These are phyloP conservation scores for Heliconius hortense DNA, from an alignment of 2,888 invertebrate species.

Conservation along the genomic window DNA sequence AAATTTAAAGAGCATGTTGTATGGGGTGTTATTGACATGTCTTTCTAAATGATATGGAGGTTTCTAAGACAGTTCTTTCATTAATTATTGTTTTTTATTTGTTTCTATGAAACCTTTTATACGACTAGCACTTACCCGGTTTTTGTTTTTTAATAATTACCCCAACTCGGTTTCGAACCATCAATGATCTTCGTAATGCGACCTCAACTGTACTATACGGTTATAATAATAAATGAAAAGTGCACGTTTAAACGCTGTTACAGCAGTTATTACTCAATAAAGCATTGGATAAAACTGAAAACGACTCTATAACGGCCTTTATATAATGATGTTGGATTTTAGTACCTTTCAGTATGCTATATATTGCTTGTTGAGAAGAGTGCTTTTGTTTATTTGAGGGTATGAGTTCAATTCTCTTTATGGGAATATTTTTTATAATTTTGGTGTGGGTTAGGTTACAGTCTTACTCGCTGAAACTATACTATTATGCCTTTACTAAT, in stretches of 20 bases:
- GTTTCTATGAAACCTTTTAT: background rate
- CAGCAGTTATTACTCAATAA: constrained; percentile 25
- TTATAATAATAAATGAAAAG: constrained; percentile 13
- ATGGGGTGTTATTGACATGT: too few species aligned
- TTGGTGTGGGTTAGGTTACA: background rate
- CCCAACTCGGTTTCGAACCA: background rate
- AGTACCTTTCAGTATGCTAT: background rate
- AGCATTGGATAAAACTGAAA: constrained; percentile 10
- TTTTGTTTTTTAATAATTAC: background rate
- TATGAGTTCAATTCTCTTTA: background rate
- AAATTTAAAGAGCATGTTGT: too few species aligned
- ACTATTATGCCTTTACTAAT: too few species aligned
- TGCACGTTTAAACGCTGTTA: constrained; percentile 12
- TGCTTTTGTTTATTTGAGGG: background rate
- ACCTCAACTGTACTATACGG: background rate
- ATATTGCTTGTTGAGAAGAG: background rate
- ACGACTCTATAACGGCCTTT: constrained; percentile 21
- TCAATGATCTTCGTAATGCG: background rate
- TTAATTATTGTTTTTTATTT: too few species aligned
- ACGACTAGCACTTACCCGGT: background rate
- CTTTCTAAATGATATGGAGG: too few species aligned
- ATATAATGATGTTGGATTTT: constrained; percentile 15
- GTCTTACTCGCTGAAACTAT: too few species aligned
- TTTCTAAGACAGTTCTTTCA: too few species aligned
- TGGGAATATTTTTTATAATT: background rate